Percentiles rank a stretch among this genome's conserved stretches.
These are phyloP conservation scores for Bombus picipes DNA, from an alignment of 1,140 invertebrate species.

Conservation along the genomic window DNA sequence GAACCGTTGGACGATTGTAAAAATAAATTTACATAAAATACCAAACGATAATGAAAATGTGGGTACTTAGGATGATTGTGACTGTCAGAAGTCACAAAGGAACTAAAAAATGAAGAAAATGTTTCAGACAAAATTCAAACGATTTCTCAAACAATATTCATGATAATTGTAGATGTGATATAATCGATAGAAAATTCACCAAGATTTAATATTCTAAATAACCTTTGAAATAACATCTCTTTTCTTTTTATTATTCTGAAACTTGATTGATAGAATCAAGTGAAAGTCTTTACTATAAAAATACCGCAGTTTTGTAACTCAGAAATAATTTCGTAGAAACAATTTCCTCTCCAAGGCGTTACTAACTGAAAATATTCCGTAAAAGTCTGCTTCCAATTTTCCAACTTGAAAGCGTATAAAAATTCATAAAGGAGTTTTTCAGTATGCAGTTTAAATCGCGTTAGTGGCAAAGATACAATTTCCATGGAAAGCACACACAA, in stretches of 20 bases:
- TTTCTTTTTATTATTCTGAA: neutral
- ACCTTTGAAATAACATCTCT: neutral
- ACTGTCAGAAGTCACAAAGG: too few relatives aligned
- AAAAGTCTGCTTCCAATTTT: neutral
- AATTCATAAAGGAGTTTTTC: slow-evolving; percentile 8
- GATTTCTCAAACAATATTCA: neutral
- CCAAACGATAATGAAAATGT: too few relatives aligned
- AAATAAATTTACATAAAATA: too few relatives aligned
- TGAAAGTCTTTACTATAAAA: neutral
- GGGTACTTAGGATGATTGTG: too few relatives aligned
- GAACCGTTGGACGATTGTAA: too few relatives aligned
- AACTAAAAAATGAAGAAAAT: too few relatives aligned
- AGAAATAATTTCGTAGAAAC: neutral
- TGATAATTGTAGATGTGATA: neutral
- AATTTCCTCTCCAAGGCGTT: neutral
- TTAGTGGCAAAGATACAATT: neutral
- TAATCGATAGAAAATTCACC: neutral
- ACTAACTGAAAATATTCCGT: neutral
- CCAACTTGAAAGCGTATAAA: neutral
- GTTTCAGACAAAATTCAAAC: too few relatives aligned
- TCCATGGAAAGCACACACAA: neutral
- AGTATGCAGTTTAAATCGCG: neutral
- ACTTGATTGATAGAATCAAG: neutral
- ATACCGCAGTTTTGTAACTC: neutral
- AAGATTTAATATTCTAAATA: neutral